These are phyloP conservation scores for Leucoma salicis DNA, from an alignment of 2,888 invertebrate species.

Conservation along the genomic window DNA sequence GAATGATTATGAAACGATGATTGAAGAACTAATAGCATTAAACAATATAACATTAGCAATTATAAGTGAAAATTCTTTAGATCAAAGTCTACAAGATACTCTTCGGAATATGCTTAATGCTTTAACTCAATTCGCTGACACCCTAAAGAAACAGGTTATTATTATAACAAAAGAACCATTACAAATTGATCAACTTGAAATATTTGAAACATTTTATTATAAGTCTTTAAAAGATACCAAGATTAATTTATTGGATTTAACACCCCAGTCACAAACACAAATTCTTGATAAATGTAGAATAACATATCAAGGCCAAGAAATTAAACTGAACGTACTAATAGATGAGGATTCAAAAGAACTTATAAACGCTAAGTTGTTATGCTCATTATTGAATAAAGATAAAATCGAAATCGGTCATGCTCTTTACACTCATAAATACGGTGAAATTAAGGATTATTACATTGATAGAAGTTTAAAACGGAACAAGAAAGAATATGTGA, in stretches of 20 bases:
- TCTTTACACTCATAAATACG: conserved; percentile 29
- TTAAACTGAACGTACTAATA: conserved; percentile 27
- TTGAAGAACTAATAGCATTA: conserved; percentile 33
- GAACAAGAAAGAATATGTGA: conserved; percentile 20
- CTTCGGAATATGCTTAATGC: conserved; percentile 28
- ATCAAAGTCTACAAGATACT: conserved; percentile 25
- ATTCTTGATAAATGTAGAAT: conserved; percentile 29
- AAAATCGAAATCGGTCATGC: conserved; percentile 38
- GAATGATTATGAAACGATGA: conserved; percentile 36
- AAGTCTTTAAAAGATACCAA: conserved; percentile 23
- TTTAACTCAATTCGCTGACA: neutral
- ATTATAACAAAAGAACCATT: conserved; percentile 31
- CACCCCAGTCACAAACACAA: conserved; percentile 26
- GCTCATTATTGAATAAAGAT: conserved; percentile 32
- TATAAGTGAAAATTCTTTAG: conserved; percentile 32
- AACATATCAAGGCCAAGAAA: conserved; percentile 37
- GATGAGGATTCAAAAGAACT: conserved; percentile 27
- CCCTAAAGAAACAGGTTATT: conserved; percentile 29
- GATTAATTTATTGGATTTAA: conserved; percentile 29
- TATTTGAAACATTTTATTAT: conserved; percentile 12
- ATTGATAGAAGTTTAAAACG: conserved; percentile 31
- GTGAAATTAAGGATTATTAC: conserved; percentile 36
- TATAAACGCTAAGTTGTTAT: conserved; percentile 32
- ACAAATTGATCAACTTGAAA: conserved; percentile 14
- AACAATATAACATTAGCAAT: conserved; percentile 32